These are phyloP conservation scores for Turritopsis rubra DNA, from an alignment of 30 jellyfish, hydroid and myxozoan genomes.

Conservation along the genomic window DNA sequence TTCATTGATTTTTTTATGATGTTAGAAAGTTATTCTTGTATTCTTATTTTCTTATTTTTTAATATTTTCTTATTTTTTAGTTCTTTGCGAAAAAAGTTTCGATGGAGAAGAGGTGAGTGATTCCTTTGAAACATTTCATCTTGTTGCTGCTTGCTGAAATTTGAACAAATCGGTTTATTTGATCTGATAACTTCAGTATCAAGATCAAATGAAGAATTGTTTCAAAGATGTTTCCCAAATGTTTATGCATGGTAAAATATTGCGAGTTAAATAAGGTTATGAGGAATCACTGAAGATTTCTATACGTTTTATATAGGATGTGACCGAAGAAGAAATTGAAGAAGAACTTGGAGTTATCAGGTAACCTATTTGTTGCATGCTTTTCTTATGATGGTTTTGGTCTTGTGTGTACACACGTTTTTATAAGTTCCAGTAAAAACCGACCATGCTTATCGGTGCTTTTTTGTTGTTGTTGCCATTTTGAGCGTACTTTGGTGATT, in stretches of 20 bases:
- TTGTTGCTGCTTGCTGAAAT: too few relatives aligned
- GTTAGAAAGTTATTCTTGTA: neutral
- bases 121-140: neutral
- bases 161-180: too few relatives aligned
- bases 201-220: too few relatives aligned
- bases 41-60: neutral
- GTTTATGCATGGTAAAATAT: neutral
- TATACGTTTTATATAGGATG: slow-evolving; percentile 42
- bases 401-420: too few relatives aligned
- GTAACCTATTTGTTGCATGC: slow-evolving; percentile 32
- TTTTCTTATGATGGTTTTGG: too few relatives aligned
- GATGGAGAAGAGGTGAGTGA: neutral
- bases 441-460: too few relatives aligned
- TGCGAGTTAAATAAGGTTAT: too few relatives aligned
- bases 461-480: too few relatives aligned
- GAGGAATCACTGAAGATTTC: too few relatives aligned
- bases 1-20: neutral
- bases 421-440: too few relatives aligned
- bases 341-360: slow-evolving; percentile 85
- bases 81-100: neutral
- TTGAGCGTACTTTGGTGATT: too few relatives aligned
- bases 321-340: slow-evolving; percentile 91
- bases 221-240: too few relatives aligned
- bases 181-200: neutral
- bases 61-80: neutral